Evolutionary conservation across 2,797 vertebrate species (phyloP).

Genomic region (Falco biarmicus): DNA sequence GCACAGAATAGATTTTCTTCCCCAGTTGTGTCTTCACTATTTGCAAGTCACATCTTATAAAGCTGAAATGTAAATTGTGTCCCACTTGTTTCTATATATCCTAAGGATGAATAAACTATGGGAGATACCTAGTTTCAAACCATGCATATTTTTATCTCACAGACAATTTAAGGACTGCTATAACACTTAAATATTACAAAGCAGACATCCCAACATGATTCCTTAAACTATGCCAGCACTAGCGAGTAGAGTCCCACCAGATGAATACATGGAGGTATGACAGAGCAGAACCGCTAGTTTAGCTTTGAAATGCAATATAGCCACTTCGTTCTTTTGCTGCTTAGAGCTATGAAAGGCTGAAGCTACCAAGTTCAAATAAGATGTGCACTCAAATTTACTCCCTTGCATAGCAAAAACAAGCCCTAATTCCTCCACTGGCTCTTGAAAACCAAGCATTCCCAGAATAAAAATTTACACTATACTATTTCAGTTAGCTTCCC

Average conservation of each 20-base stretch:
- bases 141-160: neutral
- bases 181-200: neutral
- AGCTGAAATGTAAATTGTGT: neutral
- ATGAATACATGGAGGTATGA: neutral
- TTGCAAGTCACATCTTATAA: neutral
- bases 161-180: neutral
- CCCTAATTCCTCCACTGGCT: neutral
- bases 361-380: neutral
- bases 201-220: neutral
- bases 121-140: neutral
- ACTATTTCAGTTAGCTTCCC: neutral
- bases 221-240: neutral
- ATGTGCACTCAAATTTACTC: neutral
- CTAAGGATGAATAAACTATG: neutral
- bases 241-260: neutral
- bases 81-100: neutral
- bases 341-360: neutral
- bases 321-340: neutral
- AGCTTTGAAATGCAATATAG: neutral
- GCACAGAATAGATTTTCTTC: neutral
- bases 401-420: neutral
- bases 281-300: neutral
- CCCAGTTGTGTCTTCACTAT: neutral
- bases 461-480: neutral
- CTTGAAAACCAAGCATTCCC: neutral